Conservation (phyloP, 2,797 vertebrate species). For the Girardinus metallicus region DNA sequence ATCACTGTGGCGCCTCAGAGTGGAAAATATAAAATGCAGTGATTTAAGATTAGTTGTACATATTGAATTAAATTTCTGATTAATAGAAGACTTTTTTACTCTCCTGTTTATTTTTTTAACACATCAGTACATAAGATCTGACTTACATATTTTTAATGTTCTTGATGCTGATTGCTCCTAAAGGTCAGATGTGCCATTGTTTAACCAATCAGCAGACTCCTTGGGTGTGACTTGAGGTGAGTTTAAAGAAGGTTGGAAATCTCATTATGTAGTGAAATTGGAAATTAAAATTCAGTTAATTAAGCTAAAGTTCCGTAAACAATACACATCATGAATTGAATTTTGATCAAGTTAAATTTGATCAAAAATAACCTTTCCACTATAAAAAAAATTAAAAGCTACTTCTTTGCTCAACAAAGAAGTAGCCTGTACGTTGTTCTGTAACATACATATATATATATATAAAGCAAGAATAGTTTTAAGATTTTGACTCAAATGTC, state of each 20-base stretch:
- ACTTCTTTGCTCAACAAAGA: not conserved
- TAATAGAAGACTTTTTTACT: constrained; percentile 5
- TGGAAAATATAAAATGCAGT: constrained; percentile 59
- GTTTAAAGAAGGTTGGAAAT: constrained; percentile 15
- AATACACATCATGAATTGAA: not conserved
- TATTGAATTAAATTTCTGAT: constrained; percentile 72
- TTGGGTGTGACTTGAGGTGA: constrained; percentile 46
- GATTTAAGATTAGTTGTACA: constrained; percentile 72
- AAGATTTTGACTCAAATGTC: not conserved
- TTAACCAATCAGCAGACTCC: not conserved
- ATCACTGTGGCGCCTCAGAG: constrained; percentile 24
- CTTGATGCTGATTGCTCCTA: not conserved
- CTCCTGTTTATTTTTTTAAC: not conserved
- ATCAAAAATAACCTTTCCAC: not conserved
- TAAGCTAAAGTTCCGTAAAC: not conserved
- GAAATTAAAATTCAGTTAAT: not conserved
- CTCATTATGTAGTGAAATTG: not conserved
- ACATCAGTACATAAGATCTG: not conserved
- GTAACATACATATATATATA: not conserved
- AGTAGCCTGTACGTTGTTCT: not conserved
- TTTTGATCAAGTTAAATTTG: not conserved
- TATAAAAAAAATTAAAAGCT: no score
- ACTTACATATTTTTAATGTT: not conserved
- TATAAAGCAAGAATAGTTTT: not conserved
- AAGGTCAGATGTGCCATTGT: not conserved